Evolutionary conservation across 64 coral and sea anemone genomes (phyloP).

Genomic region (Cladopsammia gracilis): DNA sequence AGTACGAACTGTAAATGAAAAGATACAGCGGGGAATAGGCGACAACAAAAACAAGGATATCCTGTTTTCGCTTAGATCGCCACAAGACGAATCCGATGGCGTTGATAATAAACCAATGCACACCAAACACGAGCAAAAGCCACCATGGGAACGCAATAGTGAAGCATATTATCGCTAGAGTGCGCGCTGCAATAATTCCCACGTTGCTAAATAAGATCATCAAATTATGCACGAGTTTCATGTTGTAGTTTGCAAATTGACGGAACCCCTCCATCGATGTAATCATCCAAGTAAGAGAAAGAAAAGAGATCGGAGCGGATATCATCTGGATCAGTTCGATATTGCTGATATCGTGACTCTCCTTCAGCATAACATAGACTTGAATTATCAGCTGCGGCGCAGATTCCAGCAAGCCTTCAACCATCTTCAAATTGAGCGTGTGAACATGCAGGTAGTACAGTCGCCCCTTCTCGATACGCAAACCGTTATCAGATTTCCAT

Average conservation of each 20-base stretch:
- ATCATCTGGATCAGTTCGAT: neutral
- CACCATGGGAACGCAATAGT: neutral
- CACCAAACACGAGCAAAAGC: neutral
- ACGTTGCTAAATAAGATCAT: constrained; percentile 10
- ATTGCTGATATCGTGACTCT: neutral
- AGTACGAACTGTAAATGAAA: constrained; percentile 23
- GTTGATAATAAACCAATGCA: neutral
- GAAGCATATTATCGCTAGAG: constrained; percentile 6
- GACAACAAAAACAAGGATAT: constrained; percentile 21
- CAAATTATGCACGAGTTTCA: neutral
- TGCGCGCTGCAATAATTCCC: neutral
- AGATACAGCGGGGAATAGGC: constrained; percentile 35
- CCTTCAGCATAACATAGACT: neutral
- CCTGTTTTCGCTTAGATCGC: constrained; percentile 36
- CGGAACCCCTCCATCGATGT: constrained; percentile 11
- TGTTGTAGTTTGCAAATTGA: neutral
- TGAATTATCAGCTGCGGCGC: constrained; percentile 35
- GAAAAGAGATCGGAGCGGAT: neutral
- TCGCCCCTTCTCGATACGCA: constrained; percentile 28
- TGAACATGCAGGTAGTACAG: constrained; percentile 34
- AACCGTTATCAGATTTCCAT: constrained; percentile 6
- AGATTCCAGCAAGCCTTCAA: constrained; percentile 11
- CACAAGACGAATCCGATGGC: constrained; percentile 4
- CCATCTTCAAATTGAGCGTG: constrained; percentile 45
- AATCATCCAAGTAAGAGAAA: constrained; percentile 9